phyloP scores from a whole-genome alignment of 2,113 vertebrate genomes.

The Anarhynchus alexandrinus region DNA sequence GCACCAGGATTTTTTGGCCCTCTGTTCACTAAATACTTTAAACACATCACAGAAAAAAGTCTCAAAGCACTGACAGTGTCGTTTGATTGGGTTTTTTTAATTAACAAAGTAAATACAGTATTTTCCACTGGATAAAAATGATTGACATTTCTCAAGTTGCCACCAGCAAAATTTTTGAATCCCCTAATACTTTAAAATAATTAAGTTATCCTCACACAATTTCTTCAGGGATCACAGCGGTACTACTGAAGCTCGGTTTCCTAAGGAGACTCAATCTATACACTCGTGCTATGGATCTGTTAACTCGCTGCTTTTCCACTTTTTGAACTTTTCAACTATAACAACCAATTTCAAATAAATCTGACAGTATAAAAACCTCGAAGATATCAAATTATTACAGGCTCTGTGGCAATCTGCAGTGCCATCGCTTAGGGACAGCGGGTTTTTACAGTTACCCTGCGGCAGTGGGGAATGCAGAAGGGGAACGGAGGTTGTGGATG shows the following conservation, averaged over 20 bases:
- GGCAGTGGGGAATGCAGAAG: neutral
- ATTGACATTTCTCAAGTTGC: neutral
- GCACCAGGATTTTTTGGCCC: neutral
- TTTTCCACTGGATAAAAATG: neutral
- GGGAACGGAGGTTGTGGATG: fast-evolving
- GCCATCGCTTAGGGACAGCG: fast-evolving
- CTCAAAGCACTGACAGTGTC: neutral
- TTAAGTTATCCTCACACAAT: neutral
- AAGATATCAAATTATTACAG: neutral
- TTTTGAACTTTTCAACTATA: neutral
- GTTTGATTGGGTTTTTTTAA: neutral
- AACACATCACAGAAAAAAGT: neutral
- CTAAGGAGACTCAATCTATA: neutral
- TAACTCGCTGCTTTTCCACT: neutral
- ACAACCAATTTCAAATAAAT: neutral
- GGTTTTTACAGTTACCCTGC: neutral
- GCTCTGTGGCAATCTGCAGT: neutral
- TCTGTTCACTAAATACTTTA: neutral
- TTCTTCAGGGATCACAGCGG: neutral
- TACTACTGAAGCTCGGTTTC: neutral
- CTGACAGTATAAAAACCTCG: neutral
- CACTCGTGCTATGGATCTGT: neutral
- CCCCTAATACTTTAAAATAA: slow-evolving; percentile 2
- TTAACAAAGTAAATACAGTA: neutral
- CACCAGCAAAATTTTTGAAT: neutral